Base-by-base conservation (phyloP, 1,140 invertebrate genomes). In the Bombus balteatus region DNA sequence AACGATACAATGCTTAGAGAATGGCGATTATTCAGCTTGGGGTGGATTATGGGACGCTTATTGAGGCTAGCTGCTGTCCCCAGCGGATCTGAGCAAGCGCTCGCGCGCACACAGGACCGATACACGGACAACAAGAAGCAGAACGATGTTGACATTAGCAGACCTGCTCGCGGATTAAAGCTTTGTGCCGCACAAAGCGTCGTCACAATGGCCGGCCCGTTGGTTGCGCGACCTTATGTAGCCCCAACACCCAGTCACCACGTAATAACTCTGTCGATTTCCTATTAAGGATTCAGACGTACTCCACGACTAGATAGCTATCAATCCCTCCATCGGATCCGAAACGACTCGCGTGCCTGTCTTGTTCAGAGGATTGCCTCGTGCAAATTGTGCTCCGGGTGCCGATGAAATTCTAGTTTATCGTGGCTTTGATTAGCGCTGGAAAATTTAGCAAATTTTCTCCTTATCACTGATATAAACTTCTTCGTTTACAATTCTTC, bases 61-160 rank as follows among this genome's bases (percentile, higher is more conserved):
- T 94, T 91, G 89, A 92, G 88, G 86, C 82, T 84, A 86, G 76
- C 81, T 76, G 66, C 83, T 84, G 68, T 86, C 88, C 89, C 85
- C 80, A 90, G 76, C 68, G 86, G 66, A 85, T 76, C 76, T 74
- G 39, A 78, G n/a, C 65, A 81, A 22, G 22, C 72, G 73, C 6
- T 53, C 47, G 68, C 28, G 70, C 32, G 37, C 62, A 41, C 65
- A 9, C 70, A 77, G 47, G 37, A 62, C 77, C 70, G 72, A 32
- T 68, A 75, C 71, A 72, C 77, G 68, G 43, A 28, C 75, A 41
- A 78, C 81, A 83, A 86, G 89, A 84, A 87, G 88, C 88, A 91
- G 91, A 83, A 91, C 85, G 91, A 93, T 94, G 93, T 94, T 94
- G 94, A 94, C 93, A 94, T 93, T 94, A 92, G 93, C 92, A 93